These are phyloP conservation scores for Oophaga sylvatica DNA, from an alignment of 2,797 vertebrate genomes.

Conservation along the genomic window DNA sequence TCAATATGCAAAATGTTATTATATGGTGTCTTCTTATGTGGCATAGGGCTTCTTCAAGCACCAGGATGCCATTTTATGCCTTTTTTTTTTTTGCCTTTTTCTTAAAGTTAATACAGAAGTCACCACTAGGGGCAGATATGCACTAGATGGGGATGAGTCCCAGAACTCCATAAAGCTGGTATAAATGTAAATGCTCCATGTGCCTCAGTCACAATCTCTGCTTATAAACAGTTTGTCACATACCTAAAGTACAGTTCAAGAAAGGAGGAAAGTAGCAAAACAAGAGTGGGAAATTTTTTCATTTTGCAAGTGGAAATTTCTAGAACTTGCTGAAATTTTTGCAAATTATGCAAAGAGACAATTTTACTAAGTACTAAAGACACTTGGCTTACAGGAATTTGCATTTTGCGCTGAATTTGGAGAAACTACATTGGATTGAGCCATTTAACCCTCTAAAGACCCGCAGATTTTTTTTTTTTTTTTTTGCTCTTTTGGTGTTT, in stretches of 20 bases:
- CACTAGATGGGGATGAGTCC: not conserved
- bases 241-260: not conserved
- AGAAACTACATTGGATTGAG: too few relatives aligned
- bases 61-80: too few relatives aligned
- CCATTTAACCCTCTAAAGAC: too few relatives aligned
- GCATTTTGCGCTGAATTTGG: too few relatives aligned
- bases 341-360: not conserved
- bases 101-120: not conserved
- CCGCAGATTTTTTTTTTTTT: too few relatives aligned
- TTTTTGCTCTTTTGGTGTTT: too few relatives aligned
- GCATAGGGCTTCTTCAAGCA: too few relatives aligned
- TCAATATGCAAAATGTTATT: too few relatives aligned
- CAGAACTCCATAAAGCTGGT: not conserved
- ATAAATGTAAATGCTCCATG: not conserved
- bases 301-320: conserved; percentile 15
- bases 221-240: not conserved
- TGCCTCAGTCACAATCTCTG: not conserved
- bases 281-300: not conserved
- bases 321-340: not conserved
- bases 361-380: not conserved
- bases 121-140: conserved; percentile 2
- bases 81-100: not conserved
- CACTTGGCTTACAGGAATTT: too few relatives aligned
- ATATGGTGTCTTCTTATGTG: too few relatives aligned
- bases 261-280: not conserved